Conservation (phyloP, 2,888 invertebrate genomes). For the Harmothoe impar region DNA sequence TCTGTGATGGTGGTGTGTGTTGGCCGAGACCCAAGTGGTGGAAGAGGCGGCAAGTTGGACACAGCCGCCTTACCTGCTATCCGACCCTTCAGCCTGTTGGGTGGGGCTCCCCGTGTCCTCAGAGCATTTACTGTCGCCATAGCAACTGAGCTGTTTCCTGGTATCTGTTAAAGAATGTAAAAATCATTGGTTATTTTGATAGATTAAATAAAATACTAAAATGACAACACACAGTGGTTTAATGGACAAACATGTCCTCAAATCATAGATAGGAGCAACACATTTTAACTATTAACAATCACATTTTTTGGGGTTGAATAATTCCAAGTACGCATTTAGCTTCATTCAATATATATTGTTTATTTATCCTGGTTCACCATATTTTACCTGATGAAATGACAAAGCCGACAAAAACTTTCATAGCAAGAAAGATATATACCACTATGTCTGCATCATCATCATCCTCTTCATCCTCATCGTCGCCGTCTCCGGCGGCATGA, state of each 20-base stretch:
- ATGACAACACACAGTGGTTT: too few species aligned
- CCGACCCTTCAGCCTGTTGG: constrained; percentile 62
- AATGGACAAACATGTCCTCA: too few species aligned
- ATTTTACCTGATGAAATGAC: too few species aligned
- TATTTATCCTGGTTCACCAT: too few species aligned
- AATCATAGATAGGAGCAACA: too few species aligned
- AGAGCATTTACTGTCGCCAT: constrained; percentile 16
- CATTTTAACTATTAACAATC: too few species aligned
- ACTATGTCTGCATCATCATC: constrained; percentile 48
- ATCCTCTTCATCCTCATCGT: constrained; percentile 61
- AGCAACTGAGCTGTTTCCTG: neutral
- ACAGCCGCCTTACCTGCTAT: constrained; percentile 51
- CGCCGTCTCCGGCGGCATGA: constrained; percentile 18
- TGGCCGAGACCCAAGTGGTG: constrained; percentile 55
- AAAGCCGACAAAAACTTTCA: too few species aligned
- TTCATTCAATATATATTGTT: too few species aligned
- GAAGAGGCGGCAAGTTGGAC: constrained; percentile 51
- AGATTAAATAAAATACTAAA: too few species aligned
- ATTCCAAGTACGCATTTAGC: too few species aligned
- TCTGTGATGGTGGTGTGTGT: constrained; percentile 71
- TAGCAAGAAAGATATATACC: neutral
- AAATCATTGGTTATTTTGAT: too few species aligned
- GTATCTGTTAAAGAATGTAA: constrained; percentile 7
- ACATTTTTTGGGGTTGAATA: too few species aligned
- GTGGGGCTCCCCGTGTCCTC: constrained; percentile 29